Evolutionary conservation across 2,113 vertebrate species (phyloP), one percentile per base, ranked within the genome.

Genomic region (Tichodroma muraria): DNA sequence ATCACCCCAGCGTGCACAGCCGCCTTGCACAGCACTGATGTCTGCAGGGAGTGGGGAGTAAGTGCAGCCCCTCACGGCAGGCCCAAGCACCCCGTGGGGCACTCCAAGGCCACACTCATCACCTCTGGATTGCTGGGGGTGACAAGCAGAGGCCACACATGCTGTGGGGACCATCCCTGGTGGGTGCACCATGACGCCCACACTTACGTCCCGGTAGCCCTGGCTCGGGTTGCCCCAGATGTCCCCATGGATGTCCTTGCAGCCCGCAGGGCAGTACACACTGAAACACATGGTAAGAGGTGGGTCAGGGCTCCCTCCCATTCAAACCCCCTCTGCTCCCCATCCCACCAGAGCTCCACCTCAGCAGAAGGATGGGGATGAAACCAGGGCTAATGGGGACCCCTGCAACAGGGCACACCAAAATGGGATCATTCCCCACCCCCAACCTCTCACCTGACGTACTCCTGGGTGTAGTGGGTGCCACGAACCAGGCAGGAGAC

Each of bases 201-300:
- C 42, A 97, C 98, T 98, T 97, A 99, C 98, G 6, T 99, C 98
- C 95, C 98, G 98, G 97, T 99, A 99, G 81, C 98, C 98, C 49
- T 97, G 97, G 16, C 95, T 98, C 0, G 91, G 96, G 93, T 97
- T 98, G 77, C 98, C 98, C 98, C 98, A 98, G 82, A 99, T 97
- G 42, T 99, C 98, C n/a, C 98, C 98, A 1, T 96, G 78, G 38
- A 98, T 97, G 56, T 96, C 96, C 94, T 97, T 98, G 95, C 98
- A 99, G 82, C 98, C 98, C 0, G 98, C 98, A 4, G 98, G 98
- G 86, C 98, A 99, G 95, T 98, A 99, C 40, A 97, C 94, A 15
- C 98, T 99, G 96, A 45, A 94, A 95, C 65, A 81, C 44, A 83
- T 0, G 4, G 64, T 4, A 9, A 70, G 47, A 40, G 5, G 18